Conservation (phyloP, 1,140 invertebrate genomes). For the Aethina tumida region DNA sequence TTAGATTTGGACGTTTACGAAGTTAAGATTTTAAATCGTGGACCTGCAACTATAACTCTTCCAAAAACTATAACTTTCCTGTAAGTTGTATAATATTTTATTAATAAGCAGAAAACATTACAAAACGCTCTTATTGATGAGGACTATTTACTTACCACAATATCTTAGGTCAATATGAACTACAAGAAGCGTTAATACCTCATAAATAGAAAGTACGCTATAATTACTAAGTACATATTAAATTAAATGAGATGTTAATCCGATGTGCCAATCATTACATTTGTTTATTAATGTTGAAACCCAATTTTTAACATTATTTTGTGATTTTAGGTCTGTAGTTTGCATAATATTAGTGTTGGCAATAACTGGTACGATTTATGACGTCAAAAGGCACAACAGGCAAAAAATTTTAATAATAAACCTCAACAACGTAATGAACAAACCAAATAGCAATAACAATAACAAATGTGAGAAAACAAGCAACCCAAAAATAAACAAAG, state of each 20-base stretch:
- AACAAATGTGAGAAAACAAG: neutral
- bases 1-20: slow-evolving; percentile 18
- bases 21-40: slow-evolving; percentile 16
- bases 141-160: no score
- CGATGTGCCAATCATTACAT: no score
- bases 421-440: slow-evolving; percentile 8
- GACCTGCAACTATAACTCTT: slow-evolving; percentile 15
- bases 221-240: no score
- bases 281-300: neutral
- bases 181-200: no score
- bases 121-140: no score
- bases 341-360: slow-evolving; percentile 11
- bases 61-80: slow-evolving; percentile 21
- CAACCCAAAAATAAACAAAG: neutral
- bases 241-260: no score
- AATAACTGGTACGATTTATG: slow-evolving; percentile 20
- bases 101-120: neutral
- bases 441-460: slow-evolving; percentile 2
- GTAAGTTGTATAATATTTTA: slow-evolving; percentile 15
- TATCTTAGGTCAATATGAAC: no score
- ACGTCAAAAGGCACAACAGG: slow-evolving; percentile 15
- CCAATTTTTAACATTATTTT: no score
- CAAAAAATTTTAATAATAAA: slow-evolving; percentile 16
- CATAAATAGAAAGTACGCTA: no score
- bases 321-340: slow-evolving; percentile 10